Evolutionary conservation across 30 jellyfish, hydroid and myxozoan species (phyloP).

Genomic region (Pseudorhiza aurosa): DNA sequence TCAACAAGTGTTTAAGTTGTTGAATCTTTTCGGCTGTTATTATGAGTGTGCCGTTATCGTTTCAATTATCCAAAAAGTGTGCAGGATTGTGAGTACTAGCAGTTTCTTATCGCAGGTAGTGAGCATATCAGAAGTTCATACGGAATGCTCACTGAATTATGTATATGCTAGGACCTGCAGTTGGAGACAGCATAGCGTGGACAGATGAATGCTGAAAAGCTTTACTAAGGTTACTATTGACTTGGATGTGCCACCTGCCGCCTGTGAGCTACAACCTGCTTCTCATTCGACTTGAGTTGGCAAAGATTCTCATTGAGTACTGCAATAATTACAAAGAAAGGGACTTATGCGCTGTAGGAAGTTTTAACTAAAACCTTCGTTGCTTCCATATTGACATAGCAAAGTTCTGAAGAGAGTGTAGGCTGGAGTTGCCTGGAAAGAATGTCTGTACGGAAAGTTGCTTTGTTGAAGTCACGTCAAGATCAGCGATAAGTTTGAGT

Average conservation of each 20-base stretch:
- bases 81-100: too few species aligned
- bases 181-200: constrained; percentile 12
- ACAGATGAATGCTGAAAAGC: constrained; percentile 22
- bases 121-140: too few species aligned
- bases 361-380: not conserved
- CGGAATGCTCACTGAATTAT: not conserved
- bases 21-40: too few species aligned
- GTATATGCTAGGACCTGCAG: constrained; percentile 7
- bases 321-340: not conserved
- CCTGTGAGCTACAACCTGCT: constrained; percentile 50
- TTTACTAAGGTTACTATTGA: constrained; percentile 30
- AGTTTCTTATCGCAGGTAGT: too few species aligned
- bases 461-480: not conserved
- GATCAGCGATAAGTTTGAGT: not conserved
- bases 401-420: not conserved
- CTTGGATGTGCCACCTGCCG: constrained; percentile 52
- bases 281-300: not conserved
- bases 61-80: too few species aligned
- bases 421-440: not conserved
- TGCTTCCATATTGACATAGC: not conserved
- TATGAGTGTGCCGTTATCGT: too few species aligned
- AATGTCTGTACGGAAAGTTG: not conserved
- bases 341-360: not conserved
- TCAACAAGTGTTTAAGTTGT: too few species aligned
- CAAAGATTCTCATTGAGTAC: not conserved